phyloP scores from a whole-genome alignment of 2,888 invertebrate species.

The Dendrolimus houi region DNA sequence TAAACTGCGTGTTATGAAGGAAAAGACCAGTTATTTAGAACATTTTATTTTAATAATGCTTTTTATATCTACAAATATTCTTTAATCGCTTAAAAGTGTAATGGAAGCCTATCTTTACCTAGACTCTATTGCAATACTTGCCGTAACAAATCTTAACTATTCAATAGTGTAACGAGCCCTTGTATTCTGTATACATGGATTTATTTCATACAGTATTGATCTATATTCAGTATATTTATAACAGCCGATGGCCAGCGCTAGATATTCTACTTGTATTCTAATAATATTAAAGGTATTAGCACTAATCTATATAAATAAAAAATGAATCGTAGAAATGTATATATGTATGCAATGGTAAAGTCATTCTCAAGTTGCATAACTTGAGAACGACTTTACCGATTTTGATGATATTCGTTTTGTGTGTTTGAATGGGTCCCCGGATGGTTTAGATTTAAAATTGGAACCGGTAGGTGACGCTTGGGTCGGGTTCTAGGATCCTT shows the following conservation, averaged over 20 bases:
- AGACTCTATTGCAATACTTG: conserved; percentile 16
- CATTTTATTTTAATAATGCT: background rate
- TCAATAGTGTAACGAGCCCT: conserved; percentile 11
- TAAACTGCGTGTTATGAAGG: too few relatives aligned
- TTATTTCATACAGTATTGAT: background rate
- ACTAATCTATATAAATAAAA: too few relatives aligned
- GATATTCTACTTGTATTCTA: background rate
- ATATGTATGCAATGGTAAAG: too few relatives aligned
- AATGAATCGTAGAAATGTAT: too few relatives aligned
- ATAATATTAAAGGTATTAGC: background rate
- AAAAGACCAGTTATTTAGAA: background rate
- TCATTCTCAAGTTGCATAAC: too few relatives aligned
- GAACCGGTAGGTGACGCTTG: too few relatives aligned
- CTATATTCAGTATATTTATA: background rate
- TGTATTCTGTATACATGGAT: conserved; percentile 16
- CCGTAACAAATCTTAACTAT: conserved; percentile 20
- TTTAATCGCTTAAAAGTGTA: background rate
- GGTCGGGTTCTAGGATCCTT: too few relatives aligned
- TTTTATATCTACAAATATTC: background rate
- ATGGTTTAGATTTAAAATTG: too few relatives aligned
- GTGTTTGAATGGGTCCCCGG: too few relatives aligned
- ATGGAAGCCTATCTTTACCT: background rate
- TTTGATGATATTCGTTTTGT: too few relatives aligned
- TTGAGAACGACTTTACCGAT: too few relatives aligned
- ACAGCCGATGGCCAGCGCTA: background rate